phyloP scores from a whole-genome alignment of 2,797 vertebrate genomes.

The Presbytis comata region DNA sequence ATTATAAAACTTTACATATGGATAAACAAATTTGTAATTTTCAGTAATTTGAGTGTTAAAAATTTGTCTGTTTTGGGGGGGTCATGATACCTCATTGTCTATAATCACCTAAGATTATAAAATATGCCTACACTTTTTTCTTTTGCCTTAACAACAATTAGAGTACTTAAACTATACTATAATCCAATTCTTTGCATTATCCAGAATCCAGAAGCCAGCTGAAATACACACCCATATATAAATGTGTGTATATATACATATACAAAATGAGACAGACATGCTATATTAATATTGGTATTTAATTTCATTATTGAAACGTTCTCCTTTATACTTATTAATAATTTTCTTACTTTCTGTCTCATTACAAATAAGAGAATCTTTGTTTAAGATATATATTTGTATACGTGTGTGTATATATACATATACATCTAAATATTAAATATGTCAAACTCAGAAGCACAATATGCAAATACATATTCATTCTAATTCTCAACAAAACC shows the following conservation, averaged over 20 bases:
- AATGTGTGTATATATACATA: neutral
- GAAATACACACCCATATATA: neutral
- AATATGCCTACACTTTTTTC: neutral
- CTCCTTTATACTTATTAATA: neutral
- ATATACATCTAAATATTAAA: neutral
- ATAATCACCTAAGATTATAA: neutral
- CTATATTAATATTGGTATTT: neutral
- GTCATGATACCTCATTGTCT: neutral
- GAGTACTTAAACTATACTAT: neutral
- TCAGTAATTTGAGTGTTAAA: neutral
- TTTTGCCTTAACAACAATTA: neutral
- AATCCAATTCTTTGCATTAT: neutral
- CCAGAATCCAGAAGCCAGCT: neutral
- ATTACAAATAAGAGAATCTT: neutral
- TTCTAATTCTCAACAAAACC: conserved; percentile 24
- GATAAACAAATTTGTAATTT: neutral
- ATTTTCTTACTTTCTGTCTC: neutral
- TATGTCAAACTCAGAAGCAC: neutral
- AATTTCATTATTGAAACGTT: neutral
- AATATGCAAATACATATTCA: neutral
- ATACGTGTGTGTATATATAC: neutral
- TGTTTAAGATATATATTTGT: neutral
- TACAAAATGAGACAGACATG: neutral
- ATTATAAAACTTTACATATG: neutral
- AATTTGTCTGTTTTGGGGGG: neutral